Percentiles rank a stretch among this genome's conserved stretches.
phyloP scores from a whole-genome alignment of 2,888 invertebrate genomes.

The Ferdinandea cuprea region DNA sequence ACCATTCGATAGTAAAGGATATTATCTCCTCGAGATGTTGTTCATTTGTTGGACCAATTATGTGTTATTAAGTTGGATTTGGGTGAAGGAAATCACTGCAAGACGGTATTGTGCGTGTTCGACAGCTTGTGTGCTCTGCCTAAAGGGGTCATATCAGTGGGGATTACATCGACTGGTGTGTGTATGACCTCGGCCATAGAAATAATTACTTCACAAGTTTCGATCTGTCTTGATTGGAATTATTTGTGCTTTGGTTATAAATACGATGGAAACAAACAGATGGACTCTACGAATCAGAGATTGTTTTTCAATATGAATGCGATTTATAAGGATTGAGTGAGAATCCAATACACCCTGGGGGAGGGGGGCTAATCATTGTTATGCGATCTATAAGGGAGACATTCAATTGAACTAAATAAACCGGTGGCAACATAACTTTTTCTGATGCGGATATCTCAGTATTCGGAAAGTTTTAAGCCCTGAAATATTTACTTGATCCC shows the following conservation, averaged over 20 bases:
- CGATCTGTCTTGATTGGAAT: neutral
- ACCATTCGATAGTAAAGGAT: too few relatives aligned
- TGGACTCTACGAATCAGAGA: neutral
- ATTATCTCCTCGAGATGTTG: constrained; percentile 44
- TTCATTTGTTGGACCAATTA: constrained; percentile 57
- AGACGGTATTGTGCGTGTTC: constrained; percentile 8
- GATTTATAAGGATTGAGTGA: neutral
- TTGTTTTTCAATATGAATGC: constrained; percentile 2
- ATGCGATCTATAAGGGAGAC: neutral
- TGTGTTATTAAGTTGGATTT: constrained; percentile 51
- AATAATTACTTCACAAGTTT: constrained; percentile 44
- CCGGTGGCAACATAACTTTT: too few relatives aligned
- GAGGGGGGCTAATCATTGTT: neutral
- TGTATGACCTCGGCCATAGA: constrained; percentile 4
- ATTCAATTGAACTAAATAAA: too few relatives aligned
- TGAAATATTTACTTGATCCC: too few relatives aligned
- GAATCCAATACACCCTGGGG: too few relatives aligned
- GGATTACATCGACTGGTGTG: too few relatives aligned
- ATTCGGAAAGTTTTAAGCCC: too few relatives aligned
- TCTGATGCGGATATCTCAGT: too few relatives aligned
- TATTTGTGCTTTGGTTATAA: neutral
- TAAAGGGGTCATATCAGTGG: too few relatives aligned
- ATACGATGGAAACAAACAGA: neutral
- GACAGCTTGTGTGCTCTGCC: neutral
- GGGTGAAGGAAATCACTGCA: neutral